Evolutionary conservation across 2,888 invertebrate genomes (phyloP), one percentile per base, ranked within the genome.

Genomic region (Eupelmus urozonus): DNA sequence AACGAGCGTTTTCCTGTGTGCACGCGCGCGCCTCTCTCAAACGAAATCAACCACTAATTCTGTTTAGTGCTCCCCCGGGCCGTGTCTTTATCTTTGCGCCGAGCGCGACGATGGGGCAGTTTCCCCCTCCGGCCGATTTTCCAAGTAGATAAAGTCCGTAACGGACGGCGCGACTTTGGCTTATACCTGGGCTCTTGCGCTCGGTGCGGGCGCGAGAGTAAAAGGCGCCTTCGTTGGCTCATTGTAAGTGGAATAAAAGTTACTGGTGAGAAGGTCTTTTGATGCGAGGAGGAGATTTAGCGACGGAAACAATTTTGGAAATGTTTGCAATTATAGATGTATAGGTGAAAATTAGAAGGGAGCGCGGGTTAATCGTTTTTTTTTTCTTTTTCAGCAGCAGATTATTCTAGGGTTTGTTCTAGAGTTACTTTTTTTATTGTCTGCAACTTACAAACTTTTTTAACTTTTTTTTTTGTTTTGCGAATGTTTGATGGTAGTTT

Each of bases 41-140:
- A 76, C 80, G 71, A 79, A 82, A 82, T 82, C 81, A 81, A 77
- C 81, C 81, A 80, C 82, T 82, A 81, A 82, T 82, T 82, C 82
- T 79, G 76, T 80, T 82, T 78, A 81, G 81, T 80, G 80, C 67
- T 79, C 82, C 81, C 82, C 20, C 55, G 80, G 80, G 81, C 55
- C 66, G 57, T 63, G 76, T 80, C 81, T 81, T 82, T 81, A 81
- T 81, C 81, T 79, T 71, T 59, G 4, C 75, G 16, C 77, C 55
- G 51, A 42, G 70, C 73, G 73, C 75, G 76, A 79, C 81, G 81
- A 76, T 76, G 74, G 76, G 71, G 80, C 74, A 80, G 79, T 77
- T 80, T 60, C 45, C 72, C 63, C 63, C 72, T 63, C 69, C 71
- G 40, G 55, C 45, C 76, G 77, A 78, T 80, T 76, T 80, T 62